These are phyloP conservation scores for Oncorhynchus masou DNA, from an alignment of 2,113 vertebrate genomes.

Conservation along the genomic window DNA sequence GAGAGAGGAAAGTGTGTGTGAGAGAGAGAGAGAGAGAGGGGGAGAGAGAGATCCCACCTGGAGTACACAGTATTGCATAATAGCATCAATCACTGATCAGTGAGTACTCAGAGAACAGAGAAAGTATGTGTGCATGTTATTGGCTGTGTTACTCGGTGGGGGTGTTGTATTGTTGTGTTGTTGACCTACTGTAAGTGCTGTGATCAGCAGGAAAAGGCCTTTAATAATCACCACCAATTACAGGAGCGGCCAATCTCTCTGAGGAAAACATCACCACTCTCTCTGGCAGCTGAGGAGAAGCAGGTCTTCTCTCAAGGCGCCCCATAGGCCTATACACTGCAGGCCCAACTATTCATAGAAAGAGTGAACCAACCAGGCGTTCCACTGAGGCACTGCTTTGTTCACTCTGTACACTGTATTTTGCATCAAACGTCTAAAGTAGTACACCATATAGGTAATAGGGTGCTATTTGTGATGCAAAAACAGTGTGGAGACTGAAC, in stretches of 20 bases:
- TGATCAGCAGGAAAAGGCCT: slow-evolving; percentile 37
- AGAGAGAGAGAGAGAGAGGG: too few relatives aligned
- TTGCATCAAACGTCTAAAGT: too few relatives aligned
- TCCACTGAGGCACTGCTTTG: neutral
- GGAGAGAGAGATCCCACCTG: too few relatives aligned
- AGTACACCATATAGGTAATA: too few relatives aligned
- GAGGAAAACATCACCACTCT: neutral
- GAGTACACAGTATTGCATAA: neutral
- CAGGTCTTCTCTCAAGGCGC: slow-evolving; percentile 1
- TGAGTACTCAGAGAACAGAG: neutral
- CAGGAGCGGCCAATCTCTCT: too few relatives aligned
- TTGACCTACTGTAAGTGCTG: slow-evolving; percentile 15
- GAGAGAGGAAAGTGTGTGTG: too few relatives aligned
- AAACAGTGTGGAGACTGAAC: neutral
- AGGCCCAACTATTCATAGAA: too few relatives aligned
- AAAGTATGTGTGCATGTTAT: neutral
- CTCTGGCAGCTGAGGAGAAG: slow-evolving; percentile 19
- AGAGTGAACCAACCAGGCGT: neutral
- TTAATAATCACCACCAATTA: too few relatives aligned
- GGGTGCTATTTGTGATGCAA: too few relatives aligned
- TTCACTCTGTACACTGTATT: too few relatives aligned
- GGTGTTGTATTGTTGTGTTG: neutral
- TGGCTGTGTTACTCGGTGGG: neutral
- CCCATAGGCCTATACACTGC: neutral
- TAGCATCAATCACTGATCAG: neutral